Conservation (phyloP, 2,888 invertebrate species). For the Aethes cnicana region DNA sequence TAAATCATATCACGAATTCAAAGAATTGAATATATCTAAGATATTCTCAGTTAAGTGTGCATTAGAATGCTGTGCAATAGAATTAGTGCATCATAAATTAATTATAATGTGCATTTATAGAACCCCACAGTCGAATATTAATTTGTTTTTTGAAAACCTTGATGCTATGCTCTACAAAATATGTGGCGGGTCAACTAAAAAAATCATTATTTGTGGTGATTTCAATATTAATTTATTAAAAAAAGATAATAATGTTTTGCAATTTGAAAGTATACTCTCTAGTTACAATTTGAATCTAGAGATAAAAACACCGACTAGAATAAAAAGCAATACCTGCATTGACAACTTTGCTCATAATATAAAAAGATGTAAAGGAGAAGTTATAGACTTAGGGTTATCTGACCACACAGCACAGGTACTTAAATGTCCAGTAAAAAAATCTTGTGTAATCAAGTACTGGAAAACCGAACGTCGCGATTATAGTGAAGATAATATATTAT, state of each 20-base stretch:
- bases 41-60: not conserved
- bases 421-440: not conserved
- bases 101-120: conserved; percentile 1
- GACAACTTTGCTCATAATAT: conserved; percentile 1
- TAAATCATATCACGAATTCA: too few relatives aligned
- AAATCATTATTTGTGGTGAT: not conserved
- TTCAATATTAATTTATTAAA: too few relatives aligned
- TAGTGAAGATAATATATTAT: not conserved
- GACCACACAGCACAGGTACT: not conserved
- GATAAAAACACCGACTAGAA: too few relatives aligned
- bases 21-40: not conserved
- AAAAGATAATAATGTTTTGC: too few relatives aligned
- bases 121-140: not conserved
- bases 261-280: too few relatives aligned
- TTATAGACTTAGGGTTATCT: not conserved
- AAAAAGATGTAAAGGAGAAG: not conserved
- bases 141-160: not conserved
- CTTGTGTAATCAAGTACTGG: not conserved
- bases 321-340: not conserved
- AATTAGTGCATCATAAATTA: not conserved
- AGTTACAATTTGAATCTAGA: too few relatives aligned
- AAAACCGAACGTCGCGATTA: not conserved
- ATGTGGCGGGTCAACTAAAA: too few relatives aligned
- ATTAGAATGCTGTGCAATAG: conserved; percentile 4
- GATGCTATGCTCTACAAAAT: not conserved